Percentiles rank a stretch among this genome's conserved stretches.
Evolutionary conservation across 2,113 vertebrate species (phyloP).

Genomic region (Cyanoramphus novaezelandiae): DNA sequence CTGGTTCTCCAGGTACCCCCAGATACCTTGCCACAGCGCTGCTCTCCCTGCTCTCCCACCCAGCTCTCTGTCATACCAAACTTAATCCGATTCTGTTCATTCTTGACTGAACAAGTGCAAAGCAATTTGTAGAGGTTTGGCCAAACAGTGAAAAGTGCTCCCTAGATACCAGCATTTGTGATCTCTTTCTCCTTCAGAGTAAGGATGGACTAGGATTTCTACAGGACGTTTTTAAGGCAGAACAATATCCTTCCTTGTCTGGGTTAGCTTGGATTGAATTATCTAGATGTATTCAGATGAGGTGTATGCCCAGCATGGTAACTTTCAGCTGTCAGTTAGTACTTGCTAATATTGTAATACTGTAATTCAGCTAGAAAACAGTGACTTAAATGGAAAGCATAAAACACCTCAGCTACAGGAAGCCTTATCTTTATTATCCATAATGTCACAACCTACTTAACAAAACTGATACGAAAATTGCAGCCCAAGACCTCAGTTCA

Average conservation of each 20-base stretch:
- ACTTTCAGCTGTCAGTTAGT: neutral
- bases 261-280: neutral
- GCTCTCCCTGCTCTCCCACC: neutral
- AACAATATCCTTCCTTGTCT: neutral
- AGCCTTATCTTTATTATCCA: neutral
- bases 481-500: neutral
- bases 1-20: neutral
- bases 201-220: neutral
- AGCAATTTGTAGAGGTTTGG: neutral
- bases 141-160: neutral
- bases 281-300: neutral
- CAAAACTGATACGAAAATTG: neutral
- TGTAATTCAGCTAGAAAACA: neutral
- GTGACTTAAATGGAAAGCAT: neutral
- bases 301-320: neutral
- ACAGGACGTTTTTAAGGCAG: neutral
- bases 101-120: neutral
- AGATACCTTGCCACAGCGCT: neutral
- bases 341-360: neutral
- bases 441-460: neutral
- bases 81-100: neutral
- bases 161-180: neutral
- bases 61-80: neutral
- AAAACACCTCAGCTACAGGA: neutral
- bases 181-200: neutral